Evolutionary conservation across 2,113 vertebrate species (phyloP), one percentile per base, ranked within the genome.

Genomic region (Bos javanicus): DNA sequence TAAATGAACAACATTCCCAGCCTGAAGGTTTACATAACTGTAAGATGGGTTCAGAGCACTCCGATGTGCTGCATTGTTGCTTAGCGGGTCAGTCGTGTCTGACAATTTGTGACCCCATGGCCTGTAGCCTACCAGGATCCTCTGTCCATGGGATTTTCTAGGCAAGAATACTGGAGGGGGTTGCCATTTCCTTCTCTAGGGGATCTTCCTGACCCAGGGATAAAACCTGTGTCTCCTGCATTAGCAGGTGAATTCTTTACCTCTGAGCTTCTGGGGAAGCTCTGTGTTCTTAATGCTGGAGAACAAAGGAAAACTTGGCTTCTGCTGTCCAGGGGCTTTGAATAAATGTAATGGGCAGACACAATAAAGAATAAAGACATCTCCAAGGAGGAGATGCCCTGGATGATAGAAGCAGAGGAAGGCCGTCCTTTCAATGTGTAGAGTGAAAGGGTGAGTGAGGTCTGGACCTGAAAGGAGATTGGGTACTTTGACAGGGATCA

Each of bases 381-480:
- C 11, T 46, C 14, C 26, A 6, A 0, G 9, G 25, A 23, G 64
- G 28, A 6, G 21, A 56, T 36, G 56, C 28, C 25, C 23, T 36
- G 30, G 5, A 0, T n/a, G 36, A 3, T 1, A 9, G 3, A 12
- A 3, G 1, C 46, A 12, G n/a, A 21, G 23, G 33, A 60, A 36
- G 28, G 30, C 52, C 67, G 67, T n/a, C 12, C 4, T 30, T 46
- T 46, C 23, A 13, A 10, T 33, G 33, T 21, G 7, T 14, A 2
- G 43, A 80, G 15, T 1, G 6, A 8, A 60, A 48, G 48, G 3
- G 2, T 2, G 25, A 5, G 3, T 59, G 76, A 85, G 21, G 39
- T 21, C 60, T 9, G 12, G 56, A 67, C 30, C 60, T 60, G 39
- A n/a, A 46, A 76, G 19, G 43, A 74, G 36, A 36, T 5, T 4